phyloP scores from a whole-genome alignment of 1,140 invertebrate genomes.

The Scaptomyza pallida region DNA sequence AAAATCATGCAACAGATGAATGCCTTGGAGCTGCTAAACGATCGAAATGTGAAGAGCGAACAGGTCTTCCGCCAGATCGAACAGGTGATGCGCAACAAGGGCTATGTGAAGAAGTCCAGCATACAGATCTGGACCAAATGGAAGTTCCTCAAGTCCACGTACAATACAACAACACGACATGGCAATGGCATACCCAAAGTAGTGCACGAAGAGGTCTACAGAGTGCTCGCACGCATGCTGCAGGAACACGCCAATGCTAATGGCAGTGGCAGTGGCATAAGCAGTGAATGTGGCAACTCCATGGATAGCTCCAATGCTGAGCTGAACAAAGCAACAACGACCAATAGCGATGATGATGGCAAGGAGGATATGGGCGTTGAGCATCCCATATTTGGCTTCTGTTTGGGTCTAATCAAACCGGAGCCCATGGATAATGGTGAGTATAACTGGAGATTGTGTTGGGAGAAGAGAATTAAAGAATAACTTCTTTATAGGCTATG shows the following conservation, averaged over 20 bases:
- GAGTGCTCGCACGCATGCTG: slow-evolving; percentile 67
- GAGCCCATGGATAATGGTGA: slow-evolving; percentile 71
- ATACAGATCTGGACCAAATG: slow-evolving; percentile 83
- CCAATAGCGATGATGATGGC: slow-evolving; percentile 22
- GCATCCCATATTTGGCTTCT: slow-evolving; percentile 79
- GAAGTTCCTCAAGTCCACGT: slow-evolving; percentile 82
- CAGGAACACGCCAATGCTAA: slow-evolving; percentile 28
- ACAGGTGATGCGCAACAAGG: slow-evolving; percentile 68
- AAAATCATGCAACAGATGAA: slow-evolving; percentile 75
- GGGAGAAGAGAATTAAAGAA: too few relatives aligned
- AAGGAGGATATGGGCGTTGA: slow-evolving; percentile 70
- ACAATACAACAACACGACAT: slow-evolving; percentile 72
- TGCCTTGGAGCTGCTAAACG: slow-evolving; percentile 68
- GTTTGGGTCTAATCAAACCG: slow-evolving; percentile 69
- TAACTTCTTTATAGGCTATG: slow-evolving; percentile 52
- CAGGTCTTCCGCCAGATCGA: slow-evolving; percentile 72
- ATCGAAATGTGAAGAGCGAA: slow-evolving; percentile 75
- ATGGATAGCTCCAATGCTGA: slow-evolving; percentile 45
- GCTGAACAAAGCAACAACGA: background rate
- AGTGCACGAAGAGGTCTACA: slow-evolving; percentile 73
- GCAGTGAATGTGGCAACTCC: slow-evolving; percentile 62
- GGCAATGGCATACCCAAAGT: slow-evolving; percentile 71
- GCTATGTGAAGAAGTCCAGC: slow-evolving; percentile 73
- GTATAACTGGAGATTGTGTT: background rate
- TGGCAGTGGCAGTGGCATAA: slow-evolving; percentile 27